Evolutionary conservation across 92 coral and sea anemone genomes (phyloP).

Genomic region (Porites cylindrica): DNA sequence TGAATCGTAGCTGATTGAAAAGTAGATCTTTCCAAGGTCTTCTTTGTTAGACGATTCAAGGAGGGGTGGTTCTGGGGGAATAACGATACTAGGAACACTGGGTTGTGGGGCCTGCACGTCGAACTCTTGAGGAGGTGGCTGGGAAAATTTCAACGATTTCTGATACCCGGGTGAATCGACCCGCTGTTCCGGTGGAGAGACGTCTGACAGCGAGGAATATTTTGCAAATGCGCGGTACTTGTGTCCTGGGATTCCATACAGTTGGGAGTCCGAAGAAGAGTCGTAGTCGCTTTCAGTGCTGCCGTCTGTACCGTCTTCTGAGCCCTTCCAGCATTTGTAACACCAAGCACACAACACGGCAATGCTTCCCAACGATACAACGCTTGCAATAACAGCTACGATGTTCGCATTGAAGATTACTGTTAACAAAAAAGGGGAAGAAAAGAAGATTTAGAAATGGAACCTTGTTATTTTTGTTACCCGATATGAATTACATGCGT

Average conservation of each 20-base stretch:
- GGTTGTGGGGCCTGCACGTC: slow-evolving; percentile 92
- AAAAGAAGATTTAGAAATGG: background rate
- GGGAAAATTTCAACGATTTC: slow-evolving; percentile 83
- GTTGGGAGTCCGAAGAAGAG: slow-evolving; percentile 78
- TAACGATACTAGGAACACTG: slow-evolving; percentile 59
- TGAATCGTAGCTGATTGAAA: slow-evolving; percentile 89
- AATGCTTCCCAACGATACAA: slow-evolving; percentile 82
- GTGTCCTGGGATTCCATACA: slow-evolving; percentile 48
- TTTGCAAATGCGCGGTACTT: slow-evolving; percentile 64
- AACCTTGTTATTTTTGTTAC: background rate
- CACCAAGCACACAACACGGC: slow-evolving; percentile 93
- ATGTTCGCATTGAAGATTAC: slow-evolving; percentile 35
- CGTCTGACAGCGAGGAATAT: slow-evolving; percentile 61
- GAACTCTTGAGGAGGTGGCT: slow-evolving; percentile 83
- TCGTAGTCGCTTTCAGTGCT: slow-evolving; percentile 56
- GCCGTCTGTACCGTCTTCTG: slow-evolving; percentile 60
- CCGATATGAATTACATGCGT: background rate
- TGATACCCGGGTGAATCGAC: slow-evolving; percentile 68
- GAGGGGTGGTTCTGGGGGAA: slow-evolving; percentile 90
- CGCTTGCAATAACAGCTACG: slow-evolving; percentile 80
- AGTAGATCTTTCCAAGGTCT: slow-evolving; percentile 86
- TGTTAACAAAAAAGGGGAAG: background rate
- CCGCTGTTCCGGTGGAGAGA: slow-evolving; percentile 54
- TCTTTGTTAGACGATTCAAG: slow-evolving; percentile 75
- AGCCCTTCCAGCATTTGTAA: slow-evolving; percentile 73